Percentiles rank a stretch among this genome's conserved stretches.
phyloP scores from a whole-genome alignment of 2,888 invertebrate species.

The Ophion ellenae region DNA sequence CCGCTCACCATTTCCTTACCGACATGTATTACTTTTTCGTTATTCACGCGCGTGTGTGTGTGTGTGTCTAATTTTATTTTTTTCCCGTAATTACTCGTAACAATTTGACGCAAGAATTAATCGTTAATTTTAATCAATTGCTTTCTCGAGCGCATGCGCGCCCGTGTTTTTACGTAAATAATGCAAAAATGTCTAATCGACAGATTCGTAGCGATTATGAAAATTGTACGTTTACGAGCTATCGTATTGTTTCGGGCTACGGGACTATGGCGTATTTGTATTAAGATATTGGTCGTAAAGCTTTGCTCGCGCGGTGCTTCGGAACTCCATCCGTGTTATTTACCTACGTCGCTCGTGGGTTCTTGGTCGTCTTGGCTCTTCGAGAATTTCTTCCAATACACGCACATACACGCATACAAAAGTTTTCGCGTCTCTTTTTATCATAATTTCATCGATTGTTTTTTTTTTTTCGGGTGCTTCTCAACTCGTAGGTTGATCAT shows the following conservation, averaged over 20 bases:
- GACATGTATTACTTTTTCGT: conserved; percentile 64
- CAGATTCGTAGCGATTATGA: conserved; percentile 58
- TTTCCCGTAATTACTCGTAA: conserved; percentile 18
- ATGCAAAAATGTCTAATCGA: conserved; percentile 48
- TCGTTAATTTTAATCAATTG: conserved; percentile 55
- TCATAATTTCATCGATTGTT: not conserved
- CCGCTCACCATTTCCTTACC: conserved; percentile 77
- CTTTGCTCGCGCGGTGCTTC: conserved; percentile 34
- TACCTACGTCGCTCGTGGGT: conserved; percentile 15
- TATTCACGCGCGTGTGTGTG: not conserved
- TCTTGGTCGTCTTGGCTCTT: conserved; percentile 29
- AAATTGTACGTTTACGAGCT: conserved; percentile 10
- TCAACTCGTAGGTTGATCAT: not conserved
- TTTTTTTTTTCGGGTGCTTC: not conserved
- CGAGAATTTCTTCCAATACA: conserved; percentile 40
- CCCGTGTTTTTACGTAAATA: conserved; percentile 9
- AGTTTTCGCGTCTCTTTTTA: not conserved
- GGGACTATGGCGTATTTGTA: conserved; percentile 2
- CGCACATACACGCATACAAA: conserved; percentile 1
- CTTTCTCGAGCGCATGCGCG: conserved; percentile 7
- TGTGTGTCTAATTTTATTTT: conserved; percentile 8
- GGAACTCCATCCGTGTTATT: not conserved
- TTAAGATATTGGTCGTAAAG: conserved; percentile 9
- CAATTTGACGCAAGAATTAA: conserved; percentile 22
- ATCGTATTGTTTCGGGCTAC: conserved; percentile 61